Evolutionary conservation across 2,113 vertebrate species (phyloP).

Genomic region (Festucalex cinctus): DNA sequence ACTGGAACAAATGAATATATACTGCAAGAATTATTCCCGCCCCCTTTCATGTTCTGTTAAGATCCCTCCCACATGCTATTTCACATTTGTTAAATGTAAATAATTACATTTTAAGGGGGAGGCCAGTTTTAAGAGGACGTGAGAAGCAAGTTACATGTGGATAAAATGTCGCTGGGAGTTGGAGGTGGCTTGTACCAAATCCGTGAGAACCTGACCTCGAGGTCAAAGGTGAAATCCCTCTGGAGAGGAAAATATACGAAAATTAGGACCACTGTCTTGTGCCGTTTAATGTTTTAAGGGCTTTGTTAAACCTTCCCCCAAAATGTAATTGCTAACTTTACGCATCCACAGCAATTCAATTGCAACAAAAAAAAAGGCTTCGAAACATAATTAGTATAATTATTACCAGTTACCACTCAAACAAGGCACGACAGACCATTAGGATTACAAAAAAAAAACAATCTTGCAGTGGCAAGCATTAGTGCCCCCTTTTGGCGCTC

Average conservation of each 20-base stretch:
- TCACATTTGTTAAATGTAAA: not conserved
- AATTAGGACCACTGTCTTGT: not conserved
- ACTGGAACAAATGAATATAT: not conserved
- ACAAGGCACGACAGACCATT: not conserved
- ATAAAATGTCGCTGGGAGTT: not conserved
- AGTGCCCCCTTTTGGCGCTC: not conserved
- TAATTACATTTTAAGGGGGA: not conserved
- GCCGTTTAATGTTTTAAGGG: not conserved
- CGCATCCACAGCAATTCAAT: not conserved
- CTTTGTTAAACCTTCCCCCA: not conserved
- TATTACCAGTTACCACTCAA: too few species aligned
- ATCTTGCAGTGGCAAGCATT: not conserved
- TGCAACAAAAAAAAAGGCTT: not conserved
- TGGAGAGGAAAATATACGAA: not conserved
- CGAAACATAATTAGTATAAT: too few species aligned
- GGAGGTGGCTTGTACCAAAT: not conserved
- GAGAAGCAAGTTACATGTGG: not conserved
- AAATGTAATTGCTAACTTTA: not conserved
- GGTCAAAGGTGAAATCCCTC: constrained; percentile 1
- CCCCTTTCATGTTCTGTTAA: not conserved
- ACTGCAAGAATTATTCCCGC: not conserved
- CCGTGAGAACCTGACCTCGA: not conserved
- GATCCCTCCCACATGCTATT: not conserved
- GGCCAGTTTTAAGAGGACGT: not conserved
- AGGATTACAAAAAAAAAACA: not conserved